Percentiles rank a stretch among this genome's conserved stretches.
phyloP scores from a whole-genome alignment of 2,888 invertebrate genomes.

The Thalpophila matura region DNA sequence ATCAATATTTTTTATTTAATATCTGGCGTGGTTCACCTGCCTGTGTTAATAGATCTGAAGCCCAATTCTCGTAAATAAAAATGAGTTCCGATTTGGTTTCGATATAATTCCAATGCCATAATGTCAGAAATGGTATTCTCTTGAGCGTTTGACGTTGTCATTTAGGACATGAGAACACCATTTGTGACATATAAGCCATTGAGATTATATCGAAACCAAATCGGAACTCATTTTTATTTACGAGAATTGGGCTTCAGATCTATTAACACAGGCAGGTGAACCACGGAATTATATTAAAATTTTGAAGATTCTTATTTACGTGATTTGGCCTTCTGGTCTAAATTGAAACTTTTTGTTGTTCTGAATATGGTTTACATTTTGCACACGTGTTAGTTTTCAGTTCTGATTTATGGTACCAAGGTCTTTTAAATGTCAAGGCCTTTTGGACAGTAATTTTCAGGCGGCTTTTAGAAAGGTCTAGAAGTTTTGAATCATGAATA shows the following conservation, averaged over 20 bases:
- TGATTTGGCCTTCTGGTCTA: no score
- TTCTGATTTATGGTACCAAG: conserved; percentile 14
- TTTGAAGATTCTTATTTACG: no score
- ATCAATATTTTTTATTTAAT: conserved; percentile 29
- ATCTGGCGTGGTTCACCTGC: background rate
- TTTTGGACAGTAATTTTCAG: conserved; percentile 8
- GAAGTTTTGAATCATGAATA: conserved; percentile 10
- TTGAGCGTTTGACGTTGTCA: no score
- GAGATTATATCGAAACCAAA: no score
- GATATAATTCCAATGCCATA: no score
- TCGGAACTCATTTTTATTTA: no score
- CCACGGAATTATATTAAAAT: no score
- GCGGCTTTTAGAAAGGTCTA: background rate
- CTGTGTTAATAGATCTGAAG: conserved; percentile 6
- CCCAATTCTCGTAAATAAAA: no score
- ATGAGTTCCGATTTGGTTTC: no score
- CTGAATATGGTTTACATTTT: conserved; percentile 17
- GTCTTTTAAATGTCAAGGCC: conserved; percentile 36
- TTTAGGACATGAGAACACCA: no score
- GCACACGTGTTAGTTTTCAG: conserved; percentile 29
- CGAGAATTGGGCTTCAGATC: background rate
- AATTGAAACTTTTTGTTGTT: conserved; percentile 29
- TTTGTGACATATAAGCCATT: no score
- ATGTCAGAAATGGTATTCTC: no score
- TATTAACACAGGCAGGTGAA: conserved; percentile 5